Conservation (phyloP, 2,797 vertebrate genomes). For the Eulemur rubriventer region DNA sequence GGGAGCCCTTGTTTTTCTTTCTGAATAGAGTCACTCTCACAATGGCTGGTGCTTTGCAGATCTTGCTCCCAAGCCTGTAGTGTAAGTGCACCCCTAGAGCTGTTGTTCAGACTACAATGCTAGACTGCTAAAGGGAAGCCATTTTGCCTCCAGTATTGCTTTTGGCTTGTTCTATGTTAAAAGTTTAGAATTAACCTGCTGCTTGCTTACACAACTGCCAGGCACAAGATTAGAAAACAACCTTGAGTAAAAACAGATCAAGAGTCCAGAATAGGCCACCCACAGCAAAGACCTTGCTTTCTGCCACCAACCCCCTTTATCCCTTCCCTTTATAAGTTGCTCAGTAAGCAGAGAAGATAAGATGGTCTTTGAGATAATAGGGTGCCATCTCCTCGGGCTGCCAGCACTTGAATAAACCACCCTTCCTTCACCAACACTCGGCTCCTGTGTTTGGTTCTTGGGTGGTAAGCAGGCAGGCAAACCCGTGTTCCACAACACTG, state of each 20-base stretch:
- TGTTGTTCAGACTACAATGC: neutral
- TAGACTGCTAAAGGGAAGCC: neutral
- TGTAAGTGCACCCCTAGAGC: neutral
- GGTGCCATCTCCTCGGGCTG: neutral
- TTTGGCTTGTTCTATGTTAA: neutral
- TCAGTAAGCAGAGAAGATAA: neutral
- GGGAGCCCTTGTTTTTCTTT: rapidly evolving
- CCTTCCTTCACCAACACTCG: neutral
- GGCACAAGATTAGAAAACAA: neutral
- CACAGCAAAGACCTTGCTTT: neutral
- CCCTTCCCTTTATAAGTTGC: neutral
- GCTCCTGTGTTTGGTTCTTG: neutral
- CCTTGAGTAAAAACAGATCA: neutral
- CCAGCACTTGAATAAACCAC: neutral
- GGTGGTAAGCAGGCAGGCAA: neutral
- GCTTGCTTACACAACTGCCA: neutral
- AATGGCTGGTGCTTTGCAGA: neutral
- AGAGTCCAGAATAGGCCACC: neutral
- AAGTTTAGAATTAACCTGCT: neutral
- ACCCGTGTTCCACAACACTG: neutral
- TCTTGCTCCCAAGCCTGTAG: too few relatives aligned
- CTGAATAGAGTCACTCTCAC: neutral
- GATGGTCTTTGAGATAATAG: neutral
- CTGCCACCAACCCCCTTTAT: neutral
- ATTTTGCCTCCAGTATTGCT: neutral